A percentile compares a stretch with the other conserved stretches of the same genome.
These are phyloP conservation scores for Hydrochoerus hydrochaeris DNA, from an alignment of 2,113 vertebrate genomes.

Conservation along the genomic window DNA sequence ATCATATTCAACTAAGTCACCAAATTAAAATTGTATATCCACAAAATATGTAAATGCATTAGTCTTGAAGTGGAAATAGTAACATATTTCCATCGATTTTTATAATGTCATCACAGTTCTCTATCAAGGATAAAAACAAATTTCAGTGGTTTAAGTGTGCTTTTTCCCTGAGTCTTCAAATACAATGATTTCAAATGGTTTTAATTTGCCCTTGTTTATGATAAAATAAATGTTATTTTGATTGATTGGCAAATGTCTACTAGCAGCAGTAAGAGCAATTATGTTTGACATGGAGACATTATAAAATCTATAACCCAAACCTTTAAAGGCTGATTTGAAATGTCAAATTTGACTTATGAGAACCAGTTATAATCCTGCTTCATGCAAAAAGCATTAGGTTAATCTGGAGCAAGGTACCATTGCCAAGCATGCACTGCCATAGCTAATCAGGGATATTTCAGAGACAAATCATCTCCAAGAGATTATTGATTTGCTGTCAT, in stretches of 20 bases:
- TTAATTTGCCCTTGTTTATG: conserved; percentile 82
- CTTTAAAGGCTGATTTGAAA: conserved; percentile 85
- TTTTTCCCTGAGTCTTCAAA: conserved; percentile 70
- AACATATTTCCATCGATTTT: neutral
- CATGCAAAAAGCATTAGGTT: conserved; percentile 88
- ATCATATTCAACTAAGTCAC: conserved; percentile 30
- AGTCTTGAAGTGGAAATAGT: conserved; percentile 1
- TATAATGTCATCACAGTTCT: conserved; percentile 39
- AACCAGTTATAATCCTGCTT: conserved; percentile 83
- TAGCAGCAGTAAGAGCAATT: conserved; percentile 81
- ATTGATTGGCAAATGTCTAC: conserved; percentile 84
- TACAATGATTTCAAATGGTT: conserved; percentile 78
- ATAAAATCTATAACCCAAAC: conserved; percentile 86
- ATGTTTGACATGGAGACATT: conserved; percentile 79
- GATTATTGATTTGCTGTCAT: conserved; percentile 88
- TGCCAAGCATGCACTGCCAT: conserved; percentile 84
- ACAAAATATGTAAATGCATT: neutral
- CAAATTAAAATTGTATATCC: neutral
- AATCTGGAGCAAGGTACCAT: conserved; percentile 83
- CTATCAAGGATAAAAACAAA: neutral
- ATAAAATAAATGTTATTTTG: conserved; percentile 85
- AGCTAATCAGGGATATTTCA: conserved; percentile 89
- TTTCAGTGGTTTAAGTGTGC: conserved; percentile 56
- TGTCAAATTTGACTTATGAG: conserved; percentile 85
- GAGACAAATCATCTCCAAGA: conserved; percentile 83